A percentile compares a stretch with the other conserved stretches of the same genome.
Conservation (phyloP, 2,888 invertebrate genomes). For the Parnassius orleans region DNA sequence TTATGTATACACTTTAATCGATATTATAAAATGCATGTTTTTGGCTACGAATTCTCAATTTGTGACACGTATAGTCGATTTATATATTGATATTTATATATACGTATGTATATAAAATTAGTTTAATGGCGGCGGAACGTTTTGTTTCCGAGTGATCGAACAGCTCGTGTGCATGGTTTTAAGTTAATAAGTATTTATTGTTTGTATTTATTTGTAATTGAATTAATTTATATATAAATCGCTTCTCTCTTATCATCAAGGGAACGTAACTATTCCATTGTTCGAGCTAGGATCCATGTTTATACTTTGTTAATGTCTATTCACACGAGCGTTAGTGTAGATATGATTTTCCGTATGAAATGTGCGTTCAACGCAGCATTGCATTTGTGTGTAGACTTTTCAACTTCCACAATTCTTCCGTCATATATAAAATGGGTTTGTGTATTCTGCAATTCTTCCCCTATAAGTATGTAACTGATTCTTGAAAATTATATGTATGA, state of each 20-base stretch:
- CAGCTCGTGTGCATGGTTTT: too few relatives aligned
- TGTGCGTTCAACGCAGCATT: too few relatives aligned
- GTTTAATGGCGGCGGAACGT: slow-evolving; percentile 1
- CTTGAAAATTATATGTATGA: too few relatives aligned
- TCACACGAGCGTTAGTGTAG: too few relatives aligned
- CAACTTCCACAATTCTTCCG: too few relatives aligned
- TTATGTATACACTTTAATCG: background rate
- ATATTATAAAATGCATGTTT: background rate
- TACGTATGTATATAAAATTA: background rate
- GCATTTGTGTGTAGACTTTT: too few relatives aligned
- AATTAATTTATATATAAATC: background rate
- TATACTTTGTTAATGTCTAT: background rate
- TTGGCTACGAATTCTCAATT: background rate
- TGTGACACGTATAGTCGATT: background rate
- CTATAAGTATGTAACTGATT: too few relatives aligned
- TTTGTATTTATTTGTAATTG: background rate
- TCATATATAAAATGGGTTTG: too few relatives aligned
- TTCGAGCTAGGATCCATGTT: background rate
- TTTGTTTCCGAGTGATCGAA: background rate
- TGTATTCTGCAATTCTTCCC: too few relatives aligned
- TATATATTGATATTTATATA: background rate
- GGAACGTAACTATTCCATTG: slow-evolving; percentile 6
- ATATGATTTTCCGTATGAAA: too few relatives aligned
- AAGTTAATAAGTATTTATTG: background rate
- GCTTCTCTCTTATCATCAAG: background rate